These are phyloP conservation scores for Indicator indicator DNA, from an alignment of 2,113 vertebrate species.

Conservation along the genomic window DNA sequence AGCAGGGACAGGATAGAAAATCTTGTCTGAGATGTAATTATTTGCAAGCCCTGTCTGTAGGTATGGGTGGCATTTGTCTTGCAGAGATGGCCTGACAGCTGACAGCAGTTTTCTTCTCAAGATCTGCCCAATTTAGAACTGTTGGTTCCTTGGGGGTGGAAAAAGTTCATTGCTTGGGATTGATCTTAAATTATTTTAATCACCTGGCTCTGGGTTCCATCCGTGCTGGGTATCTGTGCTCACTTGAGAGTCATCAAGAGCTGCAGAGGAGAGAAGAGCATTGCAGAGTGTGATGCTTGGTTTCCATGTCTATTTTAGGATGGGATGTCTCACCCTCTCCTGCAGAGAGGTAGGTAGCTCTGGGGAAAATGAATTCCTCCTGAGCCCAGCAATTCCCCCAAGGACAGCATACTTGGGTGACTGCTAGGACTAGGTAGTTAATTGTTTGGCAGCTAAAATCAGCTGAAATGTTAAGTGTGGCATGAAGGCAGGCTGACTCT, in stretches of 20 bases:
- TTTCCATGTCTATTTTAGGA: background rate
- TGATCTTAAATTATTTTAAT: background rate
- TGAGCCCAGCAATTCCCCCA: background rate
- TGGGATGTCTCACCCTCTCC: constrained; percentile 11
- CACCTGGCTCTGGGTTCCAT: background rate
- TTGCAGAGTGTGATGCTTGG: background rate
- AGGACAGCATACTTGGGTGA: background rate
- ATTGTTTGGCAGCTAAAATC: constrained; percentile 45
- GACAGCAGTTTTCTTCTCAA: background rate
- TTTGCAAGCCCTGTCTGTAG: background rate
- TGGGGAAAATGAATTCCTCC: background rate
- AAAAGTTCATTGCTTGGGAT: background rate
- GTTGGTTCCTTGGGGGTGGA: background rate
- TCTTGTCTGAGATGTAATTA: background rate
- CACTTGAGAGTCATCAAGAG: background rate
- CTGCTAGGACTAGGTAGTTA: constrained; percentile 9
- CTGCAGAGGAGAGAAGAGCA: background rate
- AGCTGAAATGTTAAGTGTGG: background rate
- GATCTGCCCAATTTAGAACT: background rate
- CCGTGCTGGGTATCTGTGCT: background rate
- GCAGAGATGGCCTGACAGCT: background rate
- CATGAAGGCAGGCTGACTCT: background rate
- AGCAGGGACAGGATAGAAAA: background rate
- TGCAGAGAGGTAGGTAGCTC: background rate
- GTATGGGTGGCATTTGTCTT: constrained; percentile 12